phyloP scores from a whole-genome alignment of 23 tunicate genomes.

The Botrylloides violaceus region DNA sequence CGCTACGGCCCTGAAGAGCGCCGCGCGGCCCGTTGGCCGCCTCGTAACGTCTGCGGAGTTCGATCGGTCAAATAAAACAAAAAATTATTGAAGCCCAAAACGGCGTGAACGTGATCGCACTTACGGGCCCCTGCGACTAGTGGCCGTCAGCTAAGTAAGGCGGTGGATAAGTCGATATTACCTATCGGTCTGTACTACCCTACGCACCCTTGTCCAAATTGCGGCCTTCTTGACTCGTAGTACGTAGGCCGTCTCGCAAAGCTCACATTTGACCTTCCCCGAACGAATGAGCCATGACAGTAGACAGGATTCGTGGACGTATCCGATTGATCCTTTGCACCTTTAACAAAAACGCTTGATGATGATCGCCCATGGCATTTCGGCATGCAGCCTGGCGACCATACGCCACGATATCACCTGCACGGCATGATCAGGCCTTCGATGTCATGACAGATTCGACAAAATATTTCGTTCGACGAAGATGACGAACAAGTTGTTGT shows the following conservation, averaged over 20 bases:
- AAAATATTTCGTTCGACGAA: conserved; percentile 11
- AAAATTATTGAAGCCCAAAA: no score
- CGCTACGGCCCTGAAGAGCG: no score
- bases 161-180: no score
- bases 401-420: background rate
- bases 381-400: background rate
- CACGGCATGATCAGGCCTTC: conserved; percentile 17
- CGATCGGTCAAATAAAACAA: no score
- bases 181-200: no score
- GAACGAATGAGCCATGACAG: conserved; percentile 37
- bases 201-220: conserved; percentile 1
- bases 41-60: no score
- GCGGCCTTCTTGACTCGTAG: conserved; percentile 21
- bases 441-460: conserved; percentile 17
- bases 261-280: conserved; percentile 42
- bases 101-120: no score
- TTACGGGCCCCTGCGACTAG: no score
- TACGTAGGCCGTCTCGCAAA: conserved; percentile 26
- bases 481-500: background rate
- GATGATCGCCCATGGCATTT: no score
- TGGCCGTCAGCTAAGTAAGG: no score
- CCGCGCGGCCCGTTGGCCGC: no score
- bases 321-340: conserved; percentile 48
- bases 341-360: conserved; percentile 1
- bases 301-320: conserved; percentile 26